Evolutionary conservation across 2,888 invertebrate species (phyloP).

Genomic region (Trisateles emortualis): DNA sequence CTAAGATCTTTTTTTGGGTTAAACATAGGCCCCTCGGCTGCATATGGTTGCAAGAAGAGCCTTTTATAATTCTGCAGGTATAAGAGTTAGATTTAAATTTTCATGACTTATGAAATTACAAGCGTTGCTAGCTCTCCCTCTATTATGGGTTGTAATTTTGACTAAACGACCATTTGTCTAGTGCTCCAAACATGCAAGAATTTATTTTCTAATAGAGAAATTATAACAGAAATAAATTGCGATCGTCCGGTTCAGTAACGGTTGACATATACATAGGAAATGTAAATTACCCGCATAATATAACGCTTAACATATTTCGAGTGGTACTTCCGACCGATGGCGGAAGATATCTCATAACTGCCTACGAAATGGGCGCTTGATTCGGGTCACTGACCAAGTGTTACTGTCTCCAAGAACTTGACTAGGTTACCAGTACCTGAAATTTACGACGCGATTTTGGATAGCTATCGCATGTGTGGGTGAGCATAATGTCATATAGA

Average conservation of each 20-base stretch:
- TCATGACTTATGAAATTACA: too few relatives aligned
- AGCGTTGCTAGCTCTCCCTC: too few relatives aligned
- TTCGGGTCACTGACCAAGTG: constrained; percentile 7
- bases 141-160: too few relatives aligned
- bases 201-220: neutral
- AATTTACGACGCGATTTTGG: neutral
- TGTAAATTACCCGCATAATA: constrained; percentile 6
- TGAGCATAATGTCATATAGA: neutral
- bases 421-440: neutral
- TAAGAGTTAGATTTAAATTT: too few relatives aligned
- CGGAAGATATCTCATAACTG: constrained; percentile 25
- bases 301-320: constrained; percentile 10
- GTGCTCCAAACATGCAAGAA: neutral
- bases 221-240: neutral
- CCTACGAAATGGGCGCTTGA: constrained; percentile 20
- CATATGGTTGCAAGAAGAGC: too few relatives aligned
- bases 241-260: neutral
- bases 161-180: too few relatives aligned
- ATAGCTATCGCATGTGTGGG: neutral
- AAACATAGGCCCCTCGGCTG: too few relatives aligned
- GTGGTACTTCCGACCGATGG: constrained; percentile 11
- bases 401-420: neutral
- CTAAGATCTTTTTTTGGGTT: too few relatives aligned
- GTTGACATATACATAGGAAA: constrained; percentile 4
- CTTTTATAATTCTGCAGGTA: too few relatives aligned